Conservation (phyloP, 2,113 vertebrate genomes). For the Tetraodon nigroviridis region DNA sequence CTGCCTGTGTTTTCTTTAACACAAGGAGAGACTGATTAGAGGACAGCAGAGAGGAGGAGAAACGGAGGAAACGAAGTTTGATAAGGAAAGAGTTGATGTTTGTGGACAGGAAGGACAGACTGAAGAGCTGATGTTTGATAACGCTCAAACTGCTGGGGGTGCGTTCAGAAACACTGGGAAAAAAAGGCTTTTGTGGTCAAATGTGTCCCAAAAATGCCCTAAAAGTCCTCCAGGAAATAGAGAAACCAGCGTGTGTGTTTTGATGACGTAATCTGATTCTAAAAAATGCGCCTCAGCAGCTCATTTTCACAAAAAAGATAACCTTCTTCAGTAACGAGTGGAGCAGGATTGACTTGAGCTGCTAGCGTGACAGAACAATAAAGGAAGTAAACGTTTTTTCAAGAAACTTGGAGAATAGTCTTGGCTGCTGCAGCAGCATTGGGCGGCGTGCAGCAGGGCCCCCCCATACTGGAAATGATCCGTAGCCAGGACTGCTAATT, state of each 20-base stretch:
- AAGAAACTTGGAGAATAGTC: conserved; percentile 6
- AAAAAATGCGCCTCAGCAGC: too few species aligned
- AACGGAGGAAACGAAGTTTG: background rate
- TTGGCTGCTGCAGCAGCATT: conserved; percentile 1
- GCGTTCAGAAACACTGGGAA: too few species aligned
- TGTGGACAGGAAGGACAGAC: conserved; percentile 33
- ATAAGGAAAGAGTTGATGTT: conserved; percentile 37
- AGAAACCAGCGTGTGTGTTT: too few species aligned
- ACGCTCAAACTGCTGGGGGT: background rate
- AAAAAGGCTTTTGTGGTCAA: too few species aligned
- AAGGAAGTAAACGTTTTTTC: background rate
- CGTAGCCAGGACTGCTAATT: background rate
- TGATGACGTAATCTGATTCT: too few species aligned
- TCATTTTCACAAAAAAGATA: too few species aligned
- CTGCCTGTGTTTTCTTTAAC: conserved; percentile 10
- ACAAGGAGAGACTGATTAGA: conserved; percentile 54
- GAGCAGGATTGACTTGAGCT: too few species aligned
- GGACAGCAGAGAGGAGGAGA: background rate
- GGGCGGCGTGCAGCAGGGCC: background rate
- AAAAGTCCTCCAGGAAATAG: too few species aligned
- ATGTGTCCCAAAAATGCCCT: too few species aligned
- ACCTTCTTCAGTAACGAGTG: too few species aligned
- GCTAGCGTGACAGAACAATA: background rate
- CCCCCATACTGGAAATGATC: background rate
- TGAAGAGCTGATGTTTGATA: conserved; percentile 32